Base-by-base conservation (phyloP, 2,113 vertebrate genomes). In the Seriola quinqueradiata region DNA sequence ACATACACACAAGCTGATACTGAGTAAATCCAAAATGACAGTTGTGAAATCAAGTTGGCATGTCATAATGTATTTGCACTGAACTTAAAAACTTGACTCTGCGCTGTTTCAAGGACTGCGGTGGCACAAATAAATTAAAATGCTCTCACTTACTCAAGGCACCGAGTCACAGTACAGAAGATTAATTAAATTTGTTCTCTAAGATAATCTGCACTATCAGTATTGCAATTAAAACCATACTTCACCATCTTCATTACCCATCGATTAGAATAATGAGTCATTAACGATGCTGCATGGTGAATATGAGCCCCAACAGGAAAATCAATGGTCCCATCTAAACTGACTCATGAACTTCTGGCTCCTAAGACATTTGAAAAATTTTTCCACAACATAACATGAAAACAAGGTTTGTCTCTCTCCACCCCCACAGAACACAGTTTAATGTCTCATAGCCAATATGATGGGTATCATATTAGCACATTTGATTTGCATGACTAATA, bases 201-300 rank as follows among this genome's bases (percentile, higher is more conserved):
- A 55, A 79, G 64, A 89, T 86, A 79, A 87, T 81, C 64, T 63
- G 61, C 46, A 57, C 38, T 12, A 69, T 80, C 76, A 65, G 66
- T 74, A 67, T n/a, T 76, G 76, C 80, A 82, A 84, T 90, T 81
- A 76, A 86, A 84, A 70, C 58, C 78, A 79, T 54, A 89, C 75
- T 86, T 71, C n/a, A 66, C 61, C 32, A 78, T 83, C 75, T 61
- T 85, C 84, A 87, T 89, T 87, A 89, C 52, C 82, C 77, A 73
- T 61, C 32, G 70, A 87, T 87, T 86, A 83, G 78, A 85, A 86
- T 84, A 90, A 90, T 82, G 81, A 82, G 60, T 81, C 89, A 69
- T 89, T 88, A 83, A 69, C 59, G 14, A 72, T 72, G 77, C 72
- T 71, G 76, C 64, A 85, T 73, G 46, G 44, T 50, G 57, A 86